Conservation (phyloP, 2,797 vertebrate genomes). For the Carapus acus region DNA sequence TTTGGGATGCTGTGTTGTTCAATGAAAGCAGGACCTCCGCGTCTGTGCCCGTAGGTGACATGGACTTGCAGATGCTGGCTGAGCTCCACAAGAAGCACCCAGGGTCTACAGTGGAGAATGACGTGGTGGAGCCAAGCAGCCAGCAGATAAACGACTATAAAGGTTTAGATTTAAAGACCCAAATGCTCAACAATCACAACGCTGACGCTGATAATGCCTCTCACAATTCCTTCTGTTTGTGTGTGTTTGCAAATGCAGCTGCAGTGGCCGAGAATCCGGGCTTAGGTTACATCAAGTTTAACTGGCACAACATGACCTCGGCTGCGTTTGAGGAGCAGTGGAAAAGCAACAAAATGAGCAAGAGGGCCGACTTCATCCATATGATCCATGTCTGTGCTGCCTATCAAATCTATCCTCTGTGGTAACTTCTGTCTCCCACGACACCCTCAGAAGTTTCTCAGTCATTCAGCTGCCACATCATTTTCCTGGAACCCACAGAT, state of each 20-base stretch:
- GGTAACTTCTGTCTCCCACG: conserved; percentile 37
- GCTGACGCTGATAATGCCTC: too few relatives aligned
- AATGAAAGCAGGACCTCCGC: conserved; percentile 14
- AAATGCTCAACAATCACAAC: neutral
- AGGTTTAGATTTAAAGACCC: conserved; percentile 66
- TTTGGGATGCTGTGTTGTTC: too few relatives aligned
- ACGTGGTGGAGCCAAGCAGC: conserved; percentile 85
- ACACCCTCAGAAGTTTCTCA: conserved; percentile 33
- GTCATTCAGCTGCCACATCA: conserved; percentile 38
- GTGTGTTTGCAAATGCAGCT: conserved; percentile 46
- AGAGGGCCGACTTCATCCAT: conserved; percentile 91
- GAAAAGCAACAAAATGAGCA: conserved; percentile 66
- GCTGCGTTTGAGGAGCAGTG: conserved; percentile 81
- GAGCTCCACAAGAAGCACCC: conserved; percentile 78
- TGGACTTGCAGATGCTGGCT: conserved; percentile 85
- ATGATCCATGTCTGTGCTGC: conserved; percentile 86
- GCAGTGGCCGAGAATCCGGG: conserved; percentile 73
- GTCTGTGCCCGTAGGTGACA: conserved; percentile 74
- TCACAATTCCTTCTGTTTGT: too few relatives aligned
- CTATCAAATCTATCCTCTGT: too few relatives aligned
- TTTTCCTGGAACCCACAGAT: conserved; percentile 74
- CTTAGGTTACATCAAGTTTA: conserved; percentile 79
- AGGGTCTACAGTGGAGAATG: conserved; percentile 73
- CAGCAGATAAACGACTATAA: conserved; percentile 85
- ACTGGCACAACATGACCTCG: conserved; percentile 85